Evolutionary conservation across 2,797 vertebrate genomes (phyloP).

Genomic region (Rhyacichthys aspro): DNA sequence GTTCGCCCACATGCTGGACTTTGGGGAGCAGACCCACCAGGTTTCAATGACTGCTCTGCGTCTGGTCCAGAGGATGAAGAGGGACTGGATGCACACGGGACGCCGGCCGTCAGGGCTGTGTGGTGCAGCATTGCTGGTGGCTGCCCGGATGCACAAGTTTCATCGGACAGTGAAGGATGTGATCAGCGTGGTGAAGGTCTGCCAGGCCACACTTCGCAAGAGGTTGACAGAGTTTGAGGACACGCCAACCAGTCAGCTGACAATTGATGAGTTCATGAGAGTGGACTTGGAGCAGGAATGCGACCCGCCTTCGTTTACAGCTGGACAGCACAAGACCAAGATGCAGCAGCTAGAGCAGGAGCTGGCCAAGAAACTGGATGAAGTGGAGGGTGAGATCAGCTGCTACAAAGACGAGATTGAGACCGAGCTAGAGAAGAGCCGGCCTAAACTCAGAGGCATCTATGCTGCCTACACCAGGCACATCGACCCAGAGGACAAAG

Average conservation of each 20-base stretch:
- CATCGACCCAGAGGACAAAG: conserved; percentile 68
- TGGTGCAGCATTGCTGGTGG: conserved; percentile 95
- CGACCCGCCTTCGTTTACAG: conserved; percentile 94
- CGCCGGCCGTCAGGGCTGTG: conserved; percentile 94
- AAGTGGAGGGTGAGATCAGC: conserved; percentile 95
- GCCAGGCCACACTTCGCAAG: conserved; percentile 95
- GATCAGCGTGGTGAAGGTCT: conserved; percentile 97
- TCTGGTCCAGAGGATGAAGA: conserved; percentile 95
- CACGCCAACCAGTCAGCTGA: conserved; percentile 96
- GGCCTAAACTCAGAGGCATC: conserved; percentile 88
- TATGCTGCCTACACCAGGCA: conserved; percentile 88
- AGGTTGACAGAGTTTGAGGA: conserved; percentile 97
- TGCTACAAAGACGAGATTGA: conserved; percentile 95
- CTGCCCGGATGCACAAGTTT: conserved; percentile 97
- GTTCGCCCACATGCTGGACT: conserved; percentile 96
- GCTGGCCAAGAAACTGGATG: conserved; percentile 89
- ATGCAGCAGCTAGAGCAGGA: conserved; percentile 94
- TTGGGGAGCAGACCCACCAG: conserved; percentile 93
- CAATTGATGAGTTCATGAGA: conserved; percentile 97
- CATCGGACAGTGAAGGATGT: conserved; percentile 95
- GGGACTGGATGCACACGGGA: conserved; percentile 98
- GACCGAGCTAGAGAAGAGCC: conserved; percentile 91
- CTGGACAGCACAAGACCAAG: conserved; percentile 88
- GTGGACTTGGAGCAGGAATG: conserved; percentile 95
- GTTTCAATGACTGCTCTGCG: conserved; percentile 97